Base-by-base conservation (phyloP, 2,888 invertebrate species). In the Urechis unicinctus region DNA sequence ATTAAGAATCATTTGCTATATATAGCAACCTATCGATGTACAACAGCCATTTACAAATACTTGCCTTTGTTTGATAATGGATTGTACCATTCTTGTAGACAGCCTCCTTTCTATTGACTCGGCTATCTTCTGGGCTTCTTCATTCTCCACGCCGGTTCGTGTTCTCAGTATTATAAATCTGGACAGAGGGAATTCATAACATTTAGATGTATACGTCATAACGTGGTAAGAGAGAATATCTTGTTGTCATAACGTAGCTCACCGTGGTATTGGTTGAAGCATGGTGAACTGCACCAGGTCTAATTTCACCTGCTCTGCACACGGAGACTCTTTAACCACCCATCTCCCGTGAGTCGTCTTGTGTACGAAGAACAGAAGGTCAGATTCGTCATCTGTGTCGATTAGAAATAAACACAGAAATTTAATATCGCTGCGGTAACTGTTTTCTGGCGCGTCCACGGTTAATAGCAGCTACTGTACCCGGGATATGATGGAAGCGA, bases 91-190 rank as follows among this genome's bases (percentile, higher is more conserved):
- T 47, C 68, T 59, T 52, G 67, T 65, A 3, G 60, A 60, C 13
- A 74, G 63, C 31, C 67, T 64, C 2, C 62, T 60, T 3, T 66
- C 68, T 24, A 74, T 65, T 2, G 59, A 59, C 3, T 48, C 57
- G 1, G 68, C 72, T 53, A 74, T 63, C 1, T 53, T 29, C 2
- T 61, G 62, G 1, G 68, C 65, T 2, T 51, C 57, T 3, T 66
- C 64, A n/a, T 64, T 64, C 2, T 56, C 59, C 0, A 68, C 64
- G 25, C 62, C 68, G 1, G 66, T 63, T 30, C 68, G 63, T 2
- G 69, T 70, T 21, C 73, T 63, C n/a, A 73, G 50, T 3, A 72
- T 70, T 61, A 71, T 63, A 49, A 73, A 71, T 45, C 73, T 73
- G 54, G 31, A 43, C 3, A 25, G 36, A 36, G 17, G 36, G 36